Evolutionary conservation across 30 jellyfish, hydroid and myxozoan genomes (phyloP), one percentile per base, ranked within the genome.

Genomic region (Hydractinia symbiolongicarpus): DNA sequence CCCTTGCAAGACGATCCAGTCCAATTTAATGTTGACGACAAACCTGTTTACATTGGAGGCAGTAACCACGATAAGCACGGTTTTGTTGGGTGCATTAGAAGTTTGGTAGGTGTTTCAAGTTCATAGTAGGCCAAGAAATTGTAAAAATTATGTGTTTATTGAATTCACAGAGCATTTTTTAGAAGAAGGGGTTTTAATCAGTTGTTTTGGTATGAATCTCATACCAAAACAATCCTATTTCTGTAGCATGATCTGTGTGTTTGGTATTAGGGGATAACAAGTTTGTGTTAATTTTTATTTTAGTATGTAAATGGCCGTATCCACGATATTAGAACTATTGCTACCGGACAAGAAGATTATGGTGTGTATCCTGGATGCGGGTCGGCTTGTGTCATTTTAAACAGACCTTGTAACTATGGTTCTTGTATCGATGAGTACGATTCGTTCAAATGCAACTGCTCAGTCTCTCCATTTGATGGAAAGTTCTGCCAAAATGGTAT

Each of bases 361-460:
- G 99, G 99, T 51, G 99, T 94, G 4, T 88, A 88, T 66, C 99
- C 99, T 19, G 99, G 99, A 5, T 94, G 96, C 84, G 99, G 99
- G 5, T 88, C 97, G 16, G 96, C 96, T 9, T 94, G 99, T 67
- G 68, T 75, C 44, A 73, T 94, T 53, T 87, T 94, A 17, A 78
- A 84, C 78, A 76, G 79, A 4, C 99, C 99, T 7, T 94, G 99
- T 66, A 94, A 94, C 79, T 94, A 94, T 73, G 99, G 99, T 5
- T 78, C 79, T 66, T 94, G 99, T 68, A 85, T 88, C 9, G 99
- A 94, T 53, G 85, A 94, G 57, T 94, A 88, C 84, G 87, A 81
- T 72, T 72, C 94, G 8, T 94, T 84, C 81, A 79, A 76, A 66
- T 94, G 99, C 92, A 88, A 94, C 72, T 94, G 99, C 72, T 76